These are phyloP conservation scores for Tenrec ecaudatus DNA, from an alignment of 2,113 vertebrate genomes.

Conservation along the genomic window DNA sequence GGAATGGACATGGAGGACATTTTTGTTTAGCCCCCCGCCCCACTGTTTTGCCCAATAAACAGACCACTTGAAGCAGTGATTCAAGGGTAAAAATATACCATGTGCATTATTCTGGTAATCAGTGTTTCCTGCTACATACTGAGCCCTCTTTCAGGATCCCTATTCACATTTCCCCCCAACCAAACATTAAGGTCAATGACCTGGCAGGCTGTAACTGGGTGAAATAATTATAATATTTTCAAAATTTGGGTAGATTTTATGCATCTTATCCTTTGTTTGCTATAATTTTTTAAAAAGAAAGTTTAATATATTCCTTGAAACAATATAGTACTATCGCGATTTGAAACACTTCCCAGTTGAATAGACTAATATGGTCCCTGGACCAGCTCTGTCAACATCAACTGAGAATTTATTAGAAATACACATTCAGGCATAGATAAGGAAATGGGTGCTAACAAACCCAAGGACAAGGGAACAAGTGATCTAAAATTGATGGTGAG, in stretches of 20 bases:
- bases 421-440: not conserved
- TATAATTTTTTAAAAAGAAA: not conserved
- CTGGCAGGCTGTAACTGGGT: not conserved
- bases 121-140: not conserved
- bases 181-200: not conserved
- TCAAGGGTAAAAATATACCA: not conserved
- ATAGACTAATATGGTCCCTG: not conserved
- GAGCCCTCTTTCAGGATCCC: not conserved
- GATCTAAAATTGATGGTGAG: too few relatives aligned
- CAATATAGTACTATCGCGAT: not conserved
- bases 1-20: not conserved
- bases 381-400: not conserved
- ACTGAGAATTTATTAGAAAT: not conserved
- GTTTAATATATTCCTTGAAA: not conserved
- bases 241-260: not conserved
- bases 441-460: too few relatives aligned
- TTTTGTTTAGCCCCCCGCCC: not conserved
- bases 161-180: not conserved
- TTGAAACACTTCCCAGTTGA: slow-evolving; percentile 26
- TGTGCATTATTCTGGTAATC: not conserved
- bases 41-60: not conserved
- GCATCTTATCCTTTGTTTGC: slow-evolving; percentile 1
- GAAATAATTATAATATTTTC: not conserved
- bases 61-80: not conserved
- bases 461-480: too few relatives aligned